Evolutionary conservation across 2,113 vertebrate genomes (phyloP).

Genomic region (Stomatorhinus ivindoensis): DNA sequence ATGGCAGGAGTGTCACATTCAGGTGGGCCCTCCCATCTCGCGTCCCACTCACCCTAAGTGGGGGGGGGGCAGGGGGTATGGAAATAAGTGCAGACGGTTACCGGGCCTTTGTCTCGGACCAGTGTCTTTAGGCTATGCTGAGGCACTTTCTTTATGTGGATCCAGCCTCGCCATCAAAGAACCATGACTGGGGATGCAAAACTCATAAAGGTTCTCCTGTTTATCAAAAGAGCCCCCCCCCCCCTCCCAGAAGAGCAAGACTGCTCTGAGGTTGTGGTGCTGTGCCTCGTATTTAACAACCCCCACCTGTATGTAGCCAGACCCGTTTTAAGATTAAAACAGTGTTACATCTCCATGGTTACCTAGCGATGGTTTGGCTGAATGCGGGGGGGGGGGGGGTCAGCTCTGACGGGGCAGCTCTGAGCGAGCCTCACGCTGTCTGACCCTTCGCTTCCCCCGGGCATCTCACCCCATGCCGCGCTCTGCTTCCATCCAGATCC

Average conservation of each 20-base stretch:
- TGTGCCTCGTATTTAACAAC: neutral
- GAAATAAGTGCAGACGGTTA: constrained; percentile 56
- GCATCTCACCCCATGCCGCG: neutral
- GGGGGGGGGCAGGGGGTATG: constrained; percentile 34
- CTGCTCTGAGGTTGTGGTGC: neutral
- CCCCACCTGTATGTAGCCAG: too few relatives aligned
- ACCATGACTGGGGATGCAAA: neutral
- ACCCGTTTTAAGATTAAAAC: constrained; percentile 30
- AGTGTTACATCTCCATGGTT: neutral
- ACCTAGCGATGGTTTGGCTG: neutral
- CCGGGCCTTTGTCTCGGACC: constrained; percentile 48
- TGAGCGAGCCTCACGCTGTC: neutral
- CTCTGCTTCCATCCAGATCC: neutral
- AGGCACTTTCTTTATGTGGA: constrained; percentile 32
- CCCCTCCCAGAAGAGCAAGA: neutral
- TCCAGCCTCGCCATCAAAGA: neutral
- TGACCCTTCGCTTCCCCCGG: neutral
- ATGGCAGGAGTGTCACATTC: constrained; percentile 36
- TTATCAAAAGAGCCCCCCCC: constrained; percentile 1
- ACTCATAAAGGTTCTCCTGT: constrained; percentile 6
- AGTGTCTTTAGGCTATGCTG: constrained; percentile 37
- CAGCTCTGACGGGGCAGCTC: too few relatives aligned
- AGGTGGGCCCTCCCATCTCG: constrained; percentile 26
- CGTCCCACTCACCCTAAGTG: constrained; percentile 29
- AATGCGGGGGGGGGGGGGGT: neutral